Evolutionary conservation across 2,113 vertebrate genomes (phyloP), one percentile per base, ranked within the genome.

Genomic region (Brachyhypopomus gauderio): DNA sequence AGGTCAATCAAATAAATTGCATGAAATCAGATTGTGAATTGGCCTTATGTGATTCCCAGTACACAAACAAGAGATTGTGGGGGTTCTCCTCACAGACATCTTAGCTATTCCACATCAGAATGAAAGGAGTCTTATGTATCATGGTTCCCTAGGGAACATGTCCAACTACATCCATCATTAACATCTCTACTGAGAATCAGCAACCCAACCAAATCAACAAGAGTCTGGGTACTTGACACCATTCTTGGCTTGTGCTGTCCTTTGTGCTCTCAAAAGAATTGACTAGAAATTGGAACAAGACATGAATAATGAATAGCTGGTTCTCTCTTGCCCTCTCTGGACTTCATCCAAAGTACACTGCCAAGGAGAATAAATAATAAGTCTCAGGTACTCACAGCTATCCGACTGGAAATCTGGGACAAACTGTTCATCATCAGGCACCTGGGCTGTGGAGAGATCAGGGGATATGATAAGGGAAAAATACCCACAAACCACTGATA

Each of bases 401-500:
- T 98, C 97, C 2, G 97, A 96, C 92, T 96, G 96, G 92, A 99
- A 99, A 94, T 99, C 97, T 85, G 97, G 97, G 89, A 99, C 97
- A 92, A 98, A 98, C 72, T 99, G 97, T 87, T 99, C 97, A 34
- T 99, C 97, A 82, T 99, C 97, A 0, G 97, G 97, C 87, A 98
- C 97, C 93, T 99, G 97, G 92, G 97, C 97, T 86, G 81, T 89
- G 58, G 5, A 0, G 0, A 59, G 8, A 83, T 48, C 48, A 63
- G 30, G 58, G 48, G 67, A 58, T 12, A 8, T 30, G 19, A 64
- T 80, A 76, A 38, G 17, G 56, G 23, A 41, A 41, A n/a, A 75
- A 80, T 52, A 66, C 41, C 77, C 58, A n/a, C 22, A 71, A 69
- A 34, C 67, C 19, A n/a, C 20, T 27, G 38, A 75, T 52, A 55